A percentile compares a stretch with the other conserved stretches of the same genome.
Evolutionary conservation across 2,797 vertebrate genomes (phyloP).

Genomic region (Argyrosomus regius): DNA sequence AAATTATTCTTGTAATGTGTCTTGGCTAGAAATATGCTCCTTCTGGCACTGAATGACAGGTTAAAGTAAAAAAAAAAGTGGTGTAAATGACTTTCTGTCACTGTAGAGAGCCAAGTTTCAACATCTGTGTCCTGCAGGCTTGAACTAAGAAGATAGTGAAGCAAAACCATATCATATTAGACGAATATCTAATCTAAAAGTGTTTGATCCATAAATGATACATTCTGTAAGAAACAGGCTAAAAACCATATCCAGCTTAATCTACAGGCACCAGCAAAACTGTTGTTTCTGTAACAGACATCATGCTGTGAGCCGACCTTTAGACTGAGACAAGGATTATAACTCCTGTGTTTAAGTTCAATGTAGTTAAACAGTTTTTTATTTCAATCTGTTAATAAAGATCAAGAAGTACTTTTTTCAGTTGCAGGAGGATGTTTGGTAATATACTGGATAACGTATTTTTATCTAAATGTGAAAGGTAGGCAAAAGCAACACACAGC

Average conservation of each 20-base stretch:
- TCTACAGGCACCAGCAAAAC: background rate
- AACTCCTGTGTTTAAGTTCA: constrained; percentile 5
- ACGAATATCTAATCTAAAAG: background rate
- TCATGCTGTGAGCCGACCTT: constrained; percentile 14
- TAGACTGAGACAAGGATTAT: background rate
- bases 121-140: too few species aligned
- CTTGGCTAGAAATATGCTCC: too few species aligned
- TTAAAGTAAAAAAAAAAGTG: background rate
- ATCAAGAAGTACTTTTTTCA: too few species aligned
- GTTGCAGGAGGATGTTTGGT: too few species aligned
- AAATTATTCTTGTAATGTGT: constrained; percentile 8
- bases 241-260: constrained; percentile 5
- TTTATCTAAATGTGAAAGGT: too few species aligned
- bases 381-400: background rate
- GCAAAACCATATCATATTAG: too few species aligned
- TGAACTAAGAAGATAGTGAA: too few species aligned
- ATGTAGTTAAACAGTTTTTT: background rate
- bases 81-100: too few species aligned
- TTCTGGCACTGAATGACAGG: too few species aligned
- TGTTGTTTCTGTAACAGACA: background rate
- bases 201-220: constrained; percentile 31
- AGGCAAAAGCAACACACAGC: too few species aligned
- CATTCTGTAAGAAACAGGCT: constrained; percentile 5
- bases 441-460: too few species aligned
- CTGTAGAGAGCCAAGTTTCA: too few species aligned